Base-by-base conservation (phyloP, 2,888 invertebrate species). In the Platypus cylindrus region DNA sequence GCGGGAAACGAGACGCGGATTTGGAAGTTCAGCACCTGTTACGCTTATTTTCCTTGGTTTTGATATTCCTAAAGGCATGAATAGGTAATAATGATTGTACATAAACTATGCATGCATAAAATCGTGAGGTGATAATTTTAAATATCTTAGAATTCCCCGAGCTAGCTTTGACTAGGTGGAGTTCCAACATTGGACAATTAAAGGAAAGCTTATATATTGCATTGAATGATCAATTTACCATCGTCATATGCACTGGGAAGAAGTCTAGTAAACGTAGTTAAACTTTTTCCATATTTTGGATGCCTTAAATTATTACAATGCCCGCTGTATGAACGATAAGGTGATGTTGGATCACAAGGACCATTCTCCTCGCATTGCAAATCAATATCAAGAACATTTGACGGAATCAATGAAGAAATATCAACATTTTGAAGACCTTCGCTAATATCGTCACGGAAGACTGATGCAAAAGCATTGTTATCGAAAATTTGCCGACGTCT, bases 201-300 rank as follows among this genome's bases (percentile, higher is more conserved):
- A 27, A 5, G 9, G 14, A 14, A 14, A 14, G 13, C 13, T 9
- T 27, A 25, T 5, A 25, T 5, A 25, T 8, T 9, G 8, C 12
- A 9, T 11, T 25, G 11, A 25, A 25, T 12, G 12, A 7, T 20
- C 20, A 25, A 14, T 7, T 65, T 53, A 76, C 79, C 87, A 56
- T 91, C 89, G 62, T 89, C 86, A 58, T 91, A 91, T 34, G 76
- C 78, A 2, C 89, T 81, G 0, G 89, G 86, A 40, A 91, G 55
- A 38, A 91, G 63, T 45, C 91, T 73, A 1, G 83, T 79, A 53
- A 91, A 89, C 0, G 84, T 82, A 0, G 86, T 83, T 52, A 90
- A 65, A 48, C 85, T 78, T 54, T 85, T 83, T 11, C 87, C 91
- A 50, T 82, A 71, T 38, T 71, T 74, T 0, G 89, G 86, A 53